Evolutionary conservation across 1,140 invertebrate species (phyloP).

Genomic region (Pogonomyrmex californicus): DNA sequence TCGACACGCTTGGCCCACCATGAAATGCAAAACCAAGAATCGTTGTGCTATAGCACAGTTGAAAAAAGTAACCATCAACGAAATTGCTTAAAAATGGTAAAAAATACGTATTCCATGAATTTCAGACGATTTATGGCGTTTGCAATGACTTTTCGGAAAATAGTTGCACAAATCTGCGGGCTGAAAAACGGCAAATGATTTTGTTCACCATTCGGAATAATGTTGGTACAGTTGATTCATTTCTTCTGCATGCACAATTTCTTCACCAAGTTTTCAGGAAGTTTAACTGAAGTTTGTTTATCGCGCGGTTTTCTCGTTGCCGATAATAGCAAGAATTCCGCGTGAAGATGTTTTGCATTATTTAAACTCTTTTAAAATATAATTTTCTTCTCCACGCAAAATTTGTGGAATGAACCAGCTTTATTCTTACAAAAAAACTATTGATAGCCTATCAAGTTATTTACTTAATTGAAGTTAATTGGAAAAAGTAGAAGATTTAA

Average conservation of each 20-base stretch:
- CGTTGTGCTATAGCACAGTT: background rate
- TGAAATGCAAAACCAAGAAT: conserved; percentile 55
- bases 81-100: background rate
- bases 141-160: background rate
- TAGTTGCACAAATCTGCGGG: background rate
- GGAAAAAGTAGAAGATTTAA: background rate
- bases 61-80: conserved; percentile 5
- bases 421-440: background rate
- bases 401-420: background rate
- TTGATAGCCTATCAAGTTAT: background rate
- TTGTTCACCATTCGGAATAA: background rate
- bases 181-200: conserved; percentile 33
- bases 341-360: background rate
- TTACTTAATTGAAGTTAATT: conserved; percentile 9
- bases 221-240: conserved; percentile 35
- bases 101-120: background rate
- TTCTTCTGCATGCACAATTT: conserved; percentile 31
- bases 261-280: conserved; percentile 8
- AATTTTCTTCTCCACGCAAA: background rate
- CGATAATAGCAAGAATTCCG: background rate
- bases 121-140: background rate
- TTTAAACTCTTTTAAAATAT: background rate
- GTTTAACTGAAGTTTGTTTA: conserved; percentile 76
- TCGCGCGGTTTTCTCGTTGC: background rate
- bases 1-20: conserved; percentile 61